Evolutionary conservation across 2,797 vertebrate species (phyloP), one percentile per base, ranked within the genome.

Genomic region (Ispidina picta): DNA sequence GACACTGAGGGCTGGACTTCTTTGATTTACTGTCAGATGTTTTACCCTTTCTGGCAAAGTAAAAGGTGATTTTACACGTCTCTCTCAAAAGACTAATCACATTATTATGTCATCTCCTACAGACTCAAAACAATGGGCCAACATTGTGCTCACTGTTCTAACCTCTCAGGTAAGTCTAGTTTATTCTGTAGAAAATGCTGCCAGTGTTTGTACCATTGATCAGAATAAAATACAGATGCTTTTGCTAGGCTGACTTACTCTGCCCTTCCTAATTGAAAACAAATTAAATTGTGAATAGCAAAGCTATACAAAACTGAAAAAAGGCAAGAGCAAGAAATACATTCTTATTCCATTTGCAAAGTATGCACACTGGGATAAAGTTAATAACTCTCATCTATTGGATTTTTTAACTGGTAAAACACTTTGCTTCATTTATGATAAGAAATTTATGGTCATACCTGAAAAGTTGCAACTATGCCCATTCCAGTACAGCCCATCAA

Each of bases 381-480:
- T 66, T 64, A 89, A 73, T 15, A 8, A 79, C n/a, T 70, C n/a
- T 41, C 20, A 75, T 8, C 17, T 43, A 18, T 28, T 8, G 58
- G 17, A 8, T 22, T 37, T 25, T 90, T 77, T 55, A 58, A 79
- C 26, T 70, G 16, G 7, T 41, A 86, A 80, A 90, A 58, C 14
- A 63, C 43, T 7, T 33, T 68, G 23, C 48, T 88, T 75, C 4
- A 82, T 73, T 73, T 77, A 70, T 55, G 7, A 37, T 55, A 72
- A 2, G 2, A 87, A 83, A 75, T 87, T 59, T 52, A 43, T 0
- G 0, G 39, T 69, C 77, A 73, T 97, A 99, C 99, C 99, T 99
- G 99, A 96, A 99, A 99, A 71, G 98, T 98, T 74, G 98, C 99
- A 68, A 99, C 99, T 35, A 99, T 83, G 56, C 98, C 98, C 99